Conservation (phyloP, 2,797 vertebrate species). For the Alectoris magna region DNA sequence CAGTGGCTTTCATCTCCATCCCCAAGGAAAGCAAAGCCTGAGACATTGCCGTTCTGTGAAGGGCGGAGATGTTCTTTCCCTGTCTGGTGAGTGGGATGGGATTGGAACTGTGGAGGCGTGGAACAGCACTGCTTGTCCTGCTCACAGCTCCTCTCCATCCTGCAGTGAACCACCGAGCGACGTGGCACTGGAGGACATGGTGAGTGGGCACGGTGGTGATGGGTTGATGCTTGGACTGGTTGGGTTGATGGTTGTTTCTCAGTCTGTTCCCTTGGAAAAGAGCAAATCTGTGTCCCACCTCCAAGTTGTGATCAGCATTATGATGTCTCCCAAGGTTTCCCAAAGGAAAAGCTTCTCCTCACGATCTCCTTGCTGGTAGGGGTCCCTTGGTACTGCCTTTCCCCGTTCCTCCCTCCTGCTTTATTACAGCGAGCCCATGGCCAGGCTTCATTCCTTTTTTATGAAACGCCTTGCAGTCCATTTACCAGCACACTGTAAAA, state of each 20-base stretch:
- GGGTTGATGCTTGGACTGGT: too few relatives aligned
- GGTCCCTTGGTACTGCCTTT: neutral
- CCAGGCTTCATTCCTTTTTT: neutral
- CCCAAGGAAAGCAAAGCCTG: neutral
- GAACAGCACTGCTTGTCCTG: neutral
- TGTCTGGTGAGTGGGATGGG: neutral
- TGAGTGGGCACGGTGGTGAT: too few relatives aligned
- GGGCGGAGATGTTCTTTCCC: neutral
- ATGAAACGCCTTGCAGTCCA: neutral
- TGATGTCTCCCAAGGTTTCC: neutral
- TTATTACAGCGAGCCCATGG: neutral
- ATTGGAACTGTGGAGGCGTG: neutral
- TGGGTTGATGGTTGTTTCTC: too few relatives aligned
- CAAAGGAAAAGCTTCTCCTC: neutral
- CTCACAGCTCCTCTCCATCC: neutral
- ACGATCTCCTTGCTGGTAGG: fast-evolving
- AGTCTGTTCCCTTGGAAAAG: neutral
- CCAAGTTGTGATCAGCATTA: neutral
- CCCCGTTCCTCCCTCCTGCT: neutral
- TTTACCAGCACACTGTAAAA: constrained; percentile 28
- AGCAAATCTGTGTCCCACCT: neutral
- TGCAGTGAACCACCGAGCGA: neutral
- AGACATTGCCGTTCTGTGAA: neutral
- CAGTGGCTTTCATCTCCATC: neutral
- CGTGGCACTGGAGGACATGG: too few relatives aligned